Evolutionary conservation across 2,113 vertebrate species (phyloP), one percentile per base, ranked within the genome.

Genomic region (Sinocyclocheilus rhinocerous): DNA sequence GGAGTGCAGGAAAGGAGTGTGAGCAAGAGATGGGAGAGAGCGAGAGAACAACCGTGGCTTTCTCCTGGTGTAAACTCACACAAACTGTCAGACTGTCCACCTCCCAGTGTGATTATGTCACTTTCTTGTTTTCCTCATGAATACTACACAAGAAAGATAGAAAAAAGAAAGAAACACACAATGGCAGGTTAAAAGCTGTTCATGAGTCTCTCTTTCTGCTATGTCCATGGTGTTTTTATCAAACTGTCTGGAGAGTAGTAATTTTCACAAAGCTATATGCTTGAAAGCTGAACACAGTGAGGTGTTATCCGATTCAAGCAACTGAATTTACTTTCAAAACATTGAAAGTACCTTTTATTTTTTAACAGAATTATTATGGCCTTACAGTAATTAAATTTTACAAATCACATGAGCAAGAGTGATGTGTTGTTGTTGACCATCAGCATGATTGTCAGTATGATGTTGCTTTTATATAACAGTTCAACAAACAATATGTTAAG

Each of bases 1-100:
- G 86, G 87, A 90, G 88, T 83, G 81, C 36, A 90, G 84, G 84
- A 75, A 77, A 75, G 88, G 80, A 88, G 84, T 50, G 29, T 26
- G 84, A 80, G 61, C 72, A 39, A 70, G 67, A 73, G 20, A 70
- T 63, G 72, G 16, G 18, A 39, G 42, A 75, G 75, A 83, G 48
- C 2, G 22, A 77, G 50, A 50, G 33, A 69, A 45, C 63, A 81
- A 57, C 39, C 45, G 39, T 45, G 70, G 50, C 33, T 69, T 81
- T 72, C 67, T 73, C 67, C 52, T 75, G 29, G 24, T 81, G 52
- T 86, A 61, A 73, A 86, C 65, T 72, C 67, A 39, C 16, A 39
- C 16, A 80, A 29, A 59, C 85, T 80, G 65, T 67, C 79, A 63
- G 36, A 70, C 18, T 52, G 45, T 83, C 81, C 81, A 55, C 45